Evolutionary conservation across 2,113 vertebrate species (phyloP).

Genomic region (Clarias macrocephalus): DNA sequence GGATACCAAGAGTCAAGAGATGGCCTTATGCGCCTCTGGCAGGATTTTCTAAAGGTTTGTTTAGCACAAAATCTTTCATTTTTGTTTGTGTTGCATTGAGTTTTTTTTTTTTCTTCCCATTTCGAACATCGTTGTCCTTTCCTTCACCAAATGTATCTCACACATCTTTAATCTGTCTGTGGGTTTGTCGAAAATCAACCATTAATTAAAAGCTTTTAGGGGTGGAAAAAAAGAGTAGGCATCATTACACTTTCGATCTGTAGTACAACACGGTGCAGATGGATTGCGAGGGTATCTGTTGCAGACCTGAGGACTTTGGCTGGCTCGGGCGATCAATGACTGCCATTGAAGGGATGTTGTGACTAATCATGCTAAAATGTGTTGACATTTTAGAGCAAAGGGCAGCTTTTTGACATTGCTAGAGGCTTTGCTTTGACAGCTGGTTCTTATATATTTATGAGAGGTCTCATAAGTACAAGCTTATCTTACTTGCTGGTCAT

Average conservation of each 20-base stretch:
- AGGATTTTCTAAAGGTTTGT: background rate
- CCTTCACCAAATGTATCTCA: background rate
- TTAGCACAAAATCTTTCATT: background rate
- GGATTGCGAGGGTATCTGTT: conserved; percentile 20
- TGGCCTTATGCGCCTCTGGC: background rate
- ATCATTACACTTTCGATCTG: background rate
- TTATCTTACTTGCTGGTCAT: conserved; percentile 4
- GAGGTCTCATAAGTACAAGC: conserved; percentile 13
- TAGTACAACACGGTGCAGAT: background rate
- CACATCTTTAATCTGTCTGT: background rate
- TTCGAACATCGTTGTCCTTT: background rate
- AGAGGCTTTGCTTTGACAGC: conserved; percentile 38
- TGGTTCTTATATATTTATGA: conserved; percentile 41
- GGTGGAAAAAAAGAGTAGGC: background rate
- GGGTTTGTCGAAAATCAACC: background rate
- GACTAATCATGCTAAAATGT: conserved; percentile 43
- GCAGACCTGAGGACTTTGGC: conserved; percentile 5
- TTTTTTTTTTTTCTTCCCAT: background rate
- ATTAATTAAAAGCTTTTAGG: background rate
- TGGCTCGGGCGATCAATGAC: conserved; percentile 35
- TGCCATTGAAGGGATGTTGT: conserved; percentile 26
- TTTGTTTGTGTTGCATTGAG: background rate
- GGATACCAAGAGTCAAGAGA: background rate
- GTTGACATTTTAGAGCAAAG: conserved; percentile 46
- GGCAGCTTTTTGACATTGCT: conserved; percentile 40